Evolutionary conservation across 1,140 invertebrate species (phyloP), one percentile per base, ranked within the genome.

Genomic region (Cherax destructor): DNA sequence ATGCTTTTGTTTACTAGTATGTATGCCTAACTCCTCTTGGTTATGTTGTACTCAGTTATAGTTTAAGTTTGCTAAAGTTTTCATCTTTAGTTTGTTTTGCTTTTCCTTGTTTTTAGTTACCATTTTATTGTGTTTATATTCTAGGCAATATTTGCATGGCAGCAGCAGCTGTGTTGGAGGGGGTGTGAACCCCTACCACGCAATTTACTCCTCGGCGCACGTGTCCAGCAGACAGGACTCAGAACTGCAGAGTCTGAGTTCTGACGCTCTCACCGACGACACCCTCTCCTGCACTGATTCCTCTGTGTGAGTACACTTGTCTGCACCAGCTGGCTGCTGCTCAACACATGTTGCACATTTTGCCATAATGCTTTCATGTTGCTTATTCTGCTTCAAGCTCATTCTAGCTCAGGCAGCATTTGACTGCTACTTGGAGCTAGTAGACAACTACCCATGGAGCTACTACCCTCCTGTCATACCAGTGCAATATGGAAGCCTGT

Each of bases 91-190:
- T 85, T 85, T 21, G 52, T 86, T 77, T 16, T 21, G 11, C 21
- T 87, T 76, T 79, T 86, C 56, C 52, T 85, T 50, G 49, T 91
- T 69, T 80, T 91, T 78, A 84, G 41, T 65, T 78, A 81, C 74
- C 52, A 85, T 78, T 85, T 65, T 80, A 59, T 79, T 76, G 18
- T 85, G 59, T 90, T 91, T 91, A 69, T 91, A 83, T 91, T 91
- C 88, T 91, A 91, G 88, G 88, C 88, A 91, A 91, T 91, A 91
- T 91, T 91, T 91, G 88, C 88, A 91, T 90, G 88, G 88, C 49
- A 78, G 72, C 30, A 78, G 88, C 88, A 84, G 72, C 50, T 90
- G 56, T 84, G 88, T 50, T 84, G 83, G 88, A 18, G 76, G 88
- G 78, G 88, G 88, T 21, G 74, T 91, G 74, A 91, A 85, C 76